Conservation (phyloP, 2,797 vertebrate genomes). For the Chaetophractus vellerosus region DNA sequence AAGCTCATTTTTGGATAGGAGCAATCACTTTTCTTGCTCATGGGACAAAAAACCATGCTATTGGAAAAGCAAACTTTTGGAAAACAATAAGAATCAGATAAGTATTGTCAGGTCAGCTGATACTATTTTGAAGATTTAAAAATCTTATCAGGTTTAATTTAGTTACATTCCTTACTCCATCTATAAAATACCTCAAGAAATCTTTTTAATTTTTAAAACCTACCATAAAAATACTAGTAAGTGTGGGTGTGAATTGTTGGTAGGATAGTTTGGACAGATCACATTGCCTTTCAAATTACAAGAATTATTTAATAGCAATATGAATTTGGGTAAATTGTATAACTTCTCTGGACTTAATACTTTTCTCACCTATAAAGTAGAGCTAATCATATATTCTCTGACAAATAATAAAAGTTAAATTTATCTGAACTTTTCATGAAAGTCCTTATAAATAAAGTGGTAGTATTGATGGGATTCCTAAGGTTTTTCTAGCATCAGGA, state of each 20-base stretch:
- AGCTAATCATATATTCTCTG: slow-evolving; percentile 22
- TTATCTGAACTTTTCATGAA: slow-evolving; percentile 57
- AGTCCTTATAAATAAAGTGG: slow-evolving; percentile 35
- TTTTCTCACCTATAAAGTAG: background rate
- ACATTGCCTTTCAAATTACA: background rate
- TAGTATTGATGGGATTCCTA: slow-evolving; percentile 13
- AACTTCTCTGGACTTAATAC: slow-evolving; percentile 20
- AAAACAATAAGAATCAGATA: slow-evolving; percentile 29
- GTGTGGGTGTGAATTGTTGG: background rate
- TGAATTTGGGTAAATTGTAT: slow-evolving; percentile 51
- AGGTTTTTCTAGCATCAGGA: background rate
- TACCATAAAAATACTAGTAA: background rate
- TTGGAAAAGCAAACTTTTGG: slow-evolving; percentile 34
- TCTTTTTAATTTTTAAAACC: slow-evolving; percentile 31
- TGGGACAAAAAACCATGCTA: background rate
- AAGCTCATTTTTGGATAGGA: background rate
- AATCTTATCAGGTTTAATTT: slow-evolving; percentile 30
- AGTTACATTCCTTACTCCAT: background rate
- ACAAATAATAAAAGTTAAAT: slow-evolving; percentile 44
- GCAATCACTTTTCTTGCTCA: background rate
- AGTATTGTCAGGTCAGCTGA: background rate
- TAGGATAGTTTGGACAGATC: background rate
- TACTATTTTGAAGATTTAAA: slow-evolving; percentile 47
- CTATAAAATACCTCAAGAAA: background rate
- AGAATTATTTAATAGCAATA: slow-evolving; percentile 23